Percentiles rank a stretch among this genome's conserved stretches.
These are phyloP conservation scores for Cossypha heuglini DNA, from an alignment of 2,797 vertebrate species.

Conservation along the genomic window DNA sequence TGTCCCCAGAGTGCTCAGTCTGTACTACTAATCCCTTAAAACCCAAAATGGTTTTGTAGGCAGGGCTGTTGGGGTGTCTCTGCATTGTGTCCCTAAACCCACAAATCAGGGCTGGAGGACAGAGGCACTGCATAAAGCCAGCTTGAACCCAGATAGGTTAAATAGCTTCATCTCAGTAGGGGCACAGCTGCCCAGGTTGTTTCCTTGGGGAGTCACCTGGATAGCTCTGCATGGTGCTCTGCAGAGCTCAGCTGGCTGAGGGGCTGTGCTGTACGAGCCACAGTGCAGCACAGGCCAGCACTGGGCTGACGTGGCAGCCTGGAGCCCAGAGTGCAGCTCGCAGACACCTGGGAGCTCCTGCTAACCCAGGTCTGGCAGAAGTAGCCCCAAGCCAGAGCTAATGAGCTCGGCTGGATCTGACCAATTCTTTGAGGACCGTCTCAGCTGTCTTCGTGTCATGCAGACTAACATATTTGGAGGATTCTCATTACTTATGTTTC, in stretches of 20 bases:
- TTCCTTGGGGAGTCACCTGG: not conserved
- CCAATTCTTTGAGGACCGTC: conserved; percentile 31
- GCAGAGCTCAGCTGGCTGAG: not conserved
- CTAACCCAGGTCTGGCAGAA: conserved; percentile 32
- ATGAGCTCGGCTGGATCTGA: conserved; percentile 59
- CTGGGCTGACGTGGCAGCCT: rapidly evolving
- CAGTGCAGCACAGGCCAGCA: rapidly evolving
- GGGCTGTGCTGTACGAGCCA: not conserved
- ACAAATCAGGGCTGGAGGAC: not conserved
- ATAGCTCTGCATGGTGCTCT: not conserved
- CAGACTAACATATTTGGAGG: conserved; percentile 33
- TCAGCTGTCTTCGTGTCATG: conserved; percentile 53
- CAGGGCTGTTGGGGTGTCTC: not conserved
- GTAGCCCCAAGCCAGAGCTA: conserved; percentile 62
- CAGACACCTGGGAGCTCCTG: not conserved
- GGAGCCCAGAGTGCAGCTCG: not conserved
- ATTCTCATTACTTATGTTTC: conserved; percentile 60
- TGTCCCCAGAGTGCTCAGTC: not conserved
- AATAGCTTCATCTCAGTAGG: rapidly evolving
- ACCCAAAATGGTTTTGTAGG: not conserved
- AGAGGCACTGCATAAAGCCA: not conserved
- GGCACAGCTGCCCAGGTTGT: not conserved
- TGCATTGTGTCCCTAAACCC: not conserved
- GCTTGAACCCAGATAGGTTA: not conserved
- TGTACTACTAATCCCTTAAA: not conserved